Evolutionary conservation across 2,113 vertebrate genomes (phyloP).

Genomic region (Ardeotis arabs): DNA sequence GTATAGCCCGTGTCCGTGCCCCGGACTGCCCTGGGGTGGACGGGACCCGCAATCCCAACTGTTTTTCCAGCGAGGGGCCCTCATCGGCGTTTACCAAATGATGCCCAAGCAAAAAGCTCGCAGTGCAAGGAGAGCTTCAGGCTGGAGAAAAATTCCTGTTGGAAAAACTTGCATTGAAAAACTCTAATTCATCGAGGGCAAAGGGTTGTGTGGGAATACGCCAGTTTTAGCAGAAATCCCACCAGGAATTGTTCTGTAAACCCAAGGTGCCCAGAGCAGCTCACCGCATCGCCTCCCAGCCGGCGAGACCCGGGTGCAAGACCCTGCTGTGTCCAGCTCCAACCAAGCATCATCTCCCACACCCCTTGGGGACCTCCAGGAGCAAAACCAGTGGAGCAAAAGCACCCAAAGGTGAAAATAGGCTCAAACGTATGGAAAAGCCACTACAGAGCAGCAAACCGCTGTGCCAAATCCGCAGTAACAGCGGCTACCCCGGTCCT

Average conservation of each 20-base stretch:
- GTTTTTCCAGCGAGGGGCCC: background rate
- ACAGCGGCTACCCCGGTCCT: background rate
- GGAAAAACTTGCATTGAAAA: background rate
- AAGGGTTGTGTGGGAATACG: rapidly evolving
- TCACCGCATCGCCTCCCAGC: background rate
- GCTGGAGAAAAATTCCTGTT: background rate
- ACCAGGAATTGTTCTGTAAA: background rate
- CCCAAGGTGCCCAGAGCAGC: background rate
- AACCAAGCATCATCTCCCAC: background rate
- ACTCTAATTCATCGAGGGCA: background rate
- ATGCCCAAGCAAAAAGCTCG: background rate
- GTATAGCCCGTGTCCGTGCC: rapidly evolving
- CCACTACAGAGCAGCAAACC: background rate
- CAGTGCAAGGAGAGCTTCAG: background rate
- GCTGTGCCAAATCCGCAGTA: rapidly evolving
- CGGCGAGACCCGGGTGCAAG: background rate
- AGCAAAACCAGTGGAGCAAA: background rate
- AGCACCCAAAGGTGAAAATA: background rate
- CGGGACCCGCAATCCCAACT: rapidly evolving
- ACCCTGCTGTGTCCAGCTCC: background rate
- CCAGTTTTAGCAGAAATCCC: background rate
- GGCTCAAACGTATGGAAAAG: rapidly evolving
- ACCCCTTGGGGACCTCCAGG: background rate
- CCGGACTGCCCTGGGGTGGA: rapidly evolving
- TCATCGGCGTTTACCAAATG: rapidly evolving